phyloP scores from a whole-genome alignment of 2,797 vertebrate genomes.

The Epinephelus malabaricus region DNA sequence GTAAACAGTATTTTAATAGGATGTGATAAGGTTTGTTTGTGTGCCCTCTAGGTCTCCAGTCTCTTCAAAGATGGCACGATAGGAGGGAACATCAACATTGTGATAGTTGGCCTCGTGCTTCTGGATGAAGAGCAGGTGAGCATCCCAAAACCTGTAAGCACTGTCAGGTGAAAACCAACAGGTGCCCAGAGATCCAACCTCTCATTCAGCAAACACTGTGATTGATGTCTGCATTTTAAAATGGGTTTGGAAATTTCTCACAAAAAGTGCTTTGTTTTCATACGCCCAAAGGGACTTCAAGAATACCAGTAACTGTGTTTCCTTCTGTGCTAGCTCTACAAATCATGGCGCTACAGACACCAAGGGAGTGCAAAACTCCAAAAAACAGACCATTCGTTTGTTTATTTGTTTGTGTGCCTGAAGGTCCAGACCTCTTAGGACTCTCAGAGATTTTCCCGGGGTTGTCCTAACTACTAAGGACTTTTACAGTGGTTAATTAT shows the following conservation, averaged over 20 bases:
- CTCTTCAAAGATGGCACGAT: conserved; percentile 95
- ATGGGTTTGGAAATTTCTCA: neutral
- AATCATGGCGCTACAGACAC: neutral
- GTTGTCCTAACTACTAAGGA: conserved; percentile 50
- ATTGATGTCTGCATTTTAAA: neutral
- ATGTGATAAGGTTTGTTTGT: conserved; percentile 20
- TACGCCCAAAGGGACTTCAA: neutral
- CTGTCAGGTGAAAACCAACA: neutral
- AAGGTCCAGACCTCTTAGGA: conserved; percentile 19
- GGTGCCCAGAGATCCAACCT: neutral
- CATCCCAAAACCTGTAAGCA: neutral
- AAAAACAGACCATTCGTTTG: conserved; percentile 23
- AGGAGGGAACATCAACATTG: conserved; percentile 93
- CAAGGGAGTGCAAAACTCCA: neutral
- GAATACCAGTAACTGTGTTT: neutral
- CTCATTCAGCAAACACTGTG: neutral
- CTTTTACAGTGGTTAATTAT: conserved; percentile 86
- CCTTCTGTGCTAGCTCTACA: neutral
- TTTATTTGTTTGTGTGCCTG: conserved; percentile 47
- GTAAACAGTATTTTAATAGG: neutral
- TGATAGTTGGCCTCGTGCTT: conserved; percentile 92
- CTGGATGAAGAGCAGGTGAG: conserved; percentile 93
- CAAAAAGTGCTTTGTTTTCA: neutral
- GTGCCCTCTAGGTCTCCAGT: conserved; percentile 89
- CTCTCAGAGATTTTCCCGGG: conserved; percentile 43